These are phyloP conservation scores for Crocidura indochinensis DNA, from an alignment of 2,797 vertebrate species.

Conservation along the genomic window DNA sequence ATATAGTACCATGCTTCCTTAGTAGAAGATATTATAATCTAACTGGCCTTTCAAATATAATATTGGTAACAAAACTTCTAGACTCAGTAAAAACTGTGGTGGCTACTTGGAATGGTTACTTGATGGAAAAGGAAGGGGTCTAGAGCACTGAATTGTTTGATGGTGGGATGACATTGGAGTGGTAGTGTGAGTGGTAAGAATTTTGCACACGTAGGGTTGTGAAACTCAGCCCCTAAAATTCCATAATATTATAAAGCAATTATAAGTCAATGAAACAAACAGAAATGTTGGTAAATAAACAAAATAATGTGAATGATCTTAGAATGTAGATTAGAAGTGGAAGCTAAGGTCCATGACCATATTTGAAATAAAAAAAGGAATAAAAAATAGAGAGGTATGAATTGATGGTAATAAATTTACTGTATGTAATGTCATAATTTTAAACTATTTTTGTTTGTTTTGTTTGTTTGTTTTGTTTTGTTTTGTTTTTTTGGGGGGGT, in stretches of 20 bases:
- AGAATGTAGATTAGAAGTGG: slow-evolving; percentile 24
- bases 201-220: too few species aligned
- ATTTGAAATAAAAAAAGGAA: slow-evolving; percentile 38
- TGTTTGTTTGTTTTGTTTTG: too few species aligned
- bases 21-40: not conserved
- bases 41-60: not conserved
- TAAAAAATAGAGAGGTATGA: slow-evolving; percentile 21
- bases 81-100: not conserved
- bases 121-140: not conserved
- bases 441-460: too few species aligned
- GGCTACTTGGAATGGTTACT: not conserved
- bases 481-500: too few species aligned
- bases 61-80: not conserved
- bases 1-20: not conserved
- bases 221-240: too few species aligned
- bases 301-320: not conserved
- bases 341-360: not conserved
- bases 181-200: too few species aligned
- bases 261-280: not conserved
- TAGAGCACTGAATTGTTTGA: too few species aligned
- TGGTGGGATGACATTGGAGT: too few species aligned
- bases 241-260: not conserved
- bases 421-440: slow-evolving; percentile 39
- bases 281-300: not conserved
- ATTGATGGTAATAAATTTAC: not conserved